phyloP scores from a whole-genome alignment of 2,113 vertebrate species.

The Stegastes partitus region DNA sequence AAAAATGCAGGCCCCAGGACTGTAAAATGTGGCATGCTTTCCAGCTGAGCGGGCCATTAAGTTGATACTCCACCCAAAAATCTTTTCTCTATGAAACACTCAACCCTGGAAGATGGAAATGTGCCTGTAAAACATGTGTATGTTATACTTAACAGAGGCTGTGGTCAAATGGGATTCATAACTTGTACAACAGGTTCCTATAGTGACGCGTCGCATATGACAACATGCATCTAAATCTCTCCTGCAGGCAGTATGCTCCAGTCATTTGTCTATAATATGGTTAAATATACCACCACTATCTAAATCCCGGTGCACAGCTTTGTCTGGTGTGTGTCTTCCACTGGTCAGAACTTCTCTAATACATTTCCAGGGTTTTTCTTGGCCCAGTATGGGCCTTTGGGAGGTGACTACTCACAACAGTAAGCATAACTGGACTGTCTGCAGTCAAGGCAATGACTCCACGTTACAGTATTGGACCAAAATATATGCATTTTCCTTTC shows the following conservation, averaged over 20 bases:
- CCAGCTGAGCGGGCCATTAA: conserved; percentile 3
- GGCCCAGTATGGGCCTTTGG: no score
- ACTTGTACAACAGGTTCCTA: not conserved
- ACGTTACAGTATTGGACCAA: no score
- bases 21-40: not conserved
- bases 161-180: not conserved
- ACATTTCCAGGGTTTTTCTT: no score
- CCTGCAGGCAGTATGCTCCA: no score
- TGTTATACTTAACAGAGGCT: not conserved
- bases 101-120: not conserved
- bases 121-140: not conserved
- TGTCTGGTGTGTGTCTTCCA: no score
- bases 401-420: no score
- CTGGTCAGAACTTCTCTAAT: not conserved
- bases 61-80: conserved; percentile 17
- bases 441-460: no score
- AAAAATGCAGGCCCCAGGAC: conserved; percentile 10
- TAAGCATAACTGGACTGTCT: no score
- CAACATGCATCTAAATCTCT: not conserved
- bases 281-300: no score
- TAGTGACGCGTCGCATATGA: not conserved
- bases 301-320: no score
- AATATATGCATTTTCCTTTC: no score
- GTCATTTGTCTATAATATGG: no score
- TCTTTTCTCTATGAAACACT: conserved; percentile 7